Evolutionary conservation across 1,140 invertebrate genomes (phyloP).

Genomic region (Penaeus vannamei): DNA sequence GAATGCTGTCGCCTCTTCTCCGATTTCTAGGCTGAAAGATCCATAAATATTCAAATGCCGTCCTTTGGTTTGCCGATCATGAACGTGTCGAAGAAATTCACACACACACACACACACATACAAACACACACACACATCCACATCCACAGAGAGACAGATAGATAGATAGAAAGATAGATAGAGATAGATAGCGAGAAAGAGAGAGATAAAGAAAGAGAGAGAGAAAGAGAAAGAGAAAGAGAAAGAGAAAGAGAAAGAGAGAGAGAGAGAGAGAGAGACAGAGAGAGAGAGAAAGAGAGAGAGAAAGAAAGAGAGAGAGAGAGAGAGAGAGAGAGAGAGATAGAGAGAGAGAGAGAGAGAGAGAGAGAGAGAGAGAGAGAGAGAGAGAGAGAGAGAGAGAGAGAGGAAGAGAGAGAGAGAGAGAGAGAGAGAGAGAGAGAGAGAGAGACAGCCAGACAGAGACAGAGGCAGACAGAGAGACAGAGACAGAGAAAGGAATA

Average conservation of each 20-base stretch:
- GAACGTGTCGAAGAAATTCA: not conserved
- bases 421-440: too few species aligned
- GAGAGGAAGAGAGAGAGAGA: too few species aligned
- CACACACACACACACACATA: conserved; percentile 18
- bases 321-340: not conserved
- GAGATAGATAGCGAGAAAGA: too few species aligned
- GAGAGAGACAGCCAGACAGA: not conserved
- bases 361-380: too few species aligned
- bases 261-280: not conserved
- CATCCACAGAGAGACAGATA: conserved; percentile 29
- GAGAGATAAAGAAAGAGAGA: too few species aligned
- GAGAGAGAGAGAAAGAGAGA: not conserved
- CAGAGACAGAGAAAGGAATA: not conserved
- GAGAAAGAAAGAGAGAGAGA: not conserved
- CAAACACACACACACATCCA: not conserved
- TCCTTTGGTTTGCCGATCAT: not conserved
- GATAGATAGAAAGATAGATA: not conserved
- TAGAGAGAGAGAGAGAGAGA: not conserved
- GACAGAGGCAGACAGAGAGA: not conserved
- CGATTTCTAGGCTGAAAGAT: too few species aligned
- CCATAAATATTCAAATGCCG: not conserved
- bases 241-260: too few species aligned
- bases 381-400: too few species aligned
- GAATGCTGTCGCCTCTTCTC: too few species aligned
- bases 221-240: too few species aligned